Evolutionary conservation across 2,113 vertebrate genomes (phyloP), one percentile per base, ranked within the genome.

Genomic region (Amia ocellicauda): DNA sequence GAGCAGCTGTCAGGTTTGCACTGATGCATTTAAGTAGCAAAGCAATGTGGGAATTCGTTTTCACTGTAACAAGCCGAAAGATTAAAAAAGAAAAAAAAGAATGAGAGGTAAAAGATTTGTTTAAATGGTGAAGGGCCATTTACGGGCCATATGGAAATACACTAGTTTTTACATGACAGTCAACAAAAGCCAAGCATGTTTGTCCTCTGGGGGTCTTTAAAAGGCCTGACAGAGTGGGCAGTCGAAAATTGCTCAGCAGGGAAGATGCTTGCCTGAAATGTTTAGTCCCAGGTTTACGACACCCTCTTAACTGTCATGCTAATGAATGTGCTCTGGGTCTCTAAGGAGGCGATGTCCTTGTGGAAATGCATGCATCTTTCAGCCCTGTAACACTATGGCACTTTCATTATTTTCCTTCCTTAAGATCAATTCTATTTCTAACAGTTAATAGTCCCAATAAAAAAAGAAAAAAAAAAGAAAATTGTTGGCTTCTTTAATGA

Each of bases 151-250:
- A 75, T 65, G 67, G 76, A 74, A 64, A 52, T 47, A 51, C 64
- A 55, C 42, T 51, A 17, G 66, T 68, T 77, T 74, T 86, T 82
- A 75, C 78, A 79, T 72, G 73, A 77, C 72, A 83, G 82, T 72
- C 70, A 79, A 74, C 60, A 72, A 67, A 77, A 72, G 66, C 36
- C 0, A n/a, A 60, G 69, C 64, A 74, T 74, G 60, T 79, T 70
- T 64, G 56, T 63, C 67, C 51, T 66, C 50, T 62, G 56, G 45
- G 71, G 58, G 50, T 66, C 65, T 69, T 78, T 74, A 66, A 73
- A 57, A 64, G 50, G 27, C 51, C 40, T 50, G 56, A 63, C 66
- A 74, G 56, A 67, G 63, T 59, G 67, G 74, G 66, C 67, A 51
- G 63, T 31, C 59, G 63, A 69, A 69, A 68, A 61, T 73, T 42